These are phyloP conservation scores for Microctonus aethiopoides DNA, from an alignment of 2,888 invertebrate genomes.

Conservation along the genomic window DNA sequence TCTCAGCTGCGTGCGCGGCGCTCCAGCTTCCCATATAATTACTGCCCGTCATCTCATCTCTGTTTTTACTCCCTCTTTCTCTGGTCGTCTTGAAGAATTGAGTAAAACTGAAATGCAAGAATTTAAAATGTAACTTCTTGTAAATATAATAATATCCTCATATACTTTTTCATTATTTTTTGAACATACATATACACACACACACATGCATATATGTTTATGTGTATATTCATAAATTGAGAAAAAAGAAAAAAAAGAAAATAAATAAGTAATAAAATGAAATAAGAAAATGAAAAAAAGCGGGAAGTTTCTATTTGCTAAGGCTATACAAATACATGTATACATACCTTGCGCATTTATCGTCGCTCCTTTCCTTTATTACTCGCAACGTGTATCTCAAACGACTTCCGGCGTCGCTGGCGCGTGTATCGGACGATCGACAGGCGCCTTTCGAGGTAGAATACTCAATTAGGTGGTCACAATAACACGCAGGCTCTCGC, in stretches of 20 bases:
- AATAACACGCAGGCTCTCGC: conserved; percentile 31
- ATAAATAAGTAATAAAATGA: neutral
- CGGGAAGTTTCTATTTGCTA: conserved; percentile 28
- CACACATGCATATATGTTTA: conserved; percentile 6
- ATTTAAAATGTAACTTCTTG: neutral
- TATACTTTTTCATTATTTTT: neutral
- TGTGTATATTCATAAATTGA: neutral
- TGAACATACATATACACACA: neutral
- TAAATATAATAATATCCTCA: conserved; percentile 2
- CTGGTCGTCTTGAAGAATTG: neutral
- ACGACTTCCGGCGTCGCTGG: conserved; percentile 59
- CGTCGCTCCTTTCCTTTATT: conserved; percentile 57
- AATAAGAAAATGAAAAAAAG: neutral
- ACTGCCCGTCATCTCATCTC: conserved; percentile 47
- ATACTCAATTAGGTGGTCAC: conserved; percentile 59
- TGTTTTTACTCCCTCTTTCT: conserved; percentile 10
- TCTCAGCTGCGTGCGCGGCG: conserved; percentile 47
- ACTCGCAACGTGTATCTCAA: conserved; percentile 53
- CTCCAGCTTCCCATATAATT: conserved; percentile 55
- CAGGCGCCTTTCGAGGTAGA: conserved; percentile 59
- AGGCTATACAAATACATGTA: neutral
- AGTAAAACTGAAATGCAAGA: neutral
- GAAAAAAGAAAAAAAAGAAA: neutral
- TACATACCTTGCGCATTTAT: conserved; percentile 48
- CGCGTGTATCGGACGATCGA: conserved; percentile 60